A percentile compares a stretch with the other conserved stretches of the same genome.
phyloP scores from a whole-genome alignment of 2,888 invertebrate species.

The Lasioglossum figueresi region DNA sequence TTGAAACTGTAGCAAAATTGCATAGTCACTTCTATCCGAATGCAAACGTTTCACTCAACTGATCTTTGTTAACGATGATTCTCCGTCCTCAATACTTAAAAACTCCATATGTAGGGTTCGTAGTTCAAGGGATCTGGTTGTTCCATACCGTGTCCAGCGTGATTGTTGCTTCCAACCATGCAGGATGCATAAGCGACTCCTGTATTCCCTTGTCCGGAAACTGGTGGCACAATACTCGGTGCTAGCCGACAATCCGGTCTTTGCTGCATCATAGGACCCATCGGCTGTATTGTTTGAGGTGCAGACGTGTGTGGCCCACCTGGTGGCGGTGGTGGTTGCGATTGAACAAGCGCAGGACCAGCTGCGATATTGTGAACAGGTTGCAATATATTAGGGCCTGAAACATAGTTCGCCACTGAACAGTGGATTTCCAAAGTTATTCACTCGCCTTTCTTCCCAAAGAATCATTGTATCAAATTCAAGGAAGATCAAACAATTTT shows the following conservation, averaged over 20 bases:
- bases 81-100: conserved; percentile 64
- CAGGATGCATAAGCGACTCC: conserved; percentile 80
- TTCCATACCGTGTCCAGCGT: conserved; percentile 78
- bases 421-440: conserved; percentile 42
- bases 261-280: conserved; percentile 79
- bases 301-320: conserved; percentile 43
- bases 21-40: background rate
- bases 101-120: conserved; percentile 83
- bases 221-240: conserved; percentile 69
- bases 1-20: background rate
- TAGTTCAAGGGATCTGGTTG: conserved; percentile 81
- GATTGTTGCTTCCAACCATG: conserved; percentile 77
- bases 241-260: conserved; percentile 80
- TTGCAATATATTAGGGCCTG: conserved; percentile 77
- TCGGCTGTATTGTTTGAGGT: conserved; percentile 72
- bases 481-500: background rate
- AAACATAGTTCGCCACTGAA: conserved; percentile 72
- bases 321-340: conserved; percentile 56
- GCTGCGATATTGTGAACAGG: conserved; percentile 73
- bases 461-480: background rate
- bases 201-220: conserved; percentile 71
- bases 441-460: conserved; percentile 21
- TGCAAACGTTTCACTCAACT: background rate
- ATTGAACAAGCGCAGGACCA: conserved; percentile 59
- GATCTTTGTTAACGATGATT: background rate